These are phyloP conservation scores for Eueides isabella DNA, from an alignment of 1,140 invertebrate species.

Conservation along the genomic window DNA sequence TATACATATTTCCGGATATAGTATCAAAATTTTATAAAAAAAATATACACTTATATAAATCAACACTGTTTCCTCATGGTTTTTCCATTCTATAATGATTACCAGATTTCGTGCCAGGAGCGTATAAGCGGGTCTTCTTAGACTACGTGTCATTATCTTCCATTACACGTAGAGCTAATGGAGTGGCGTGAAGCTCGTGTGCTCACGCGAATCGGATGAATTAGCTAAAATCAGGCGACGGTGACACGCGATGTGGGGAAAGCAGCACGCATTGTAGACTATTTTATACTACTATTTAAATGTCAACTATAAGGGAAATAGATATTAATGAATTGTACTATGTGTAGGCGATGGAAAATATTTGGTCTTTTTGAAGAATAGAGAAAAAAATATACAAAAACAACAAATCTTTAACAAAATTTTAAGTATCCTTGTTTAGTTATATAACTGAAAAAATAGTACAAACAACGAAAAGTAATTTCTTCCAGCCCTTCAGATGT, in stretches of 20 bases:
- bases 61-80: background rate
- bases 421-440: too few relatives aligned
- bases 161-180: conserved; percentile 28
- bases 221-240: conserved; percentile 36
- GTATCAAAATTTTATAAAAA: too few relatives aligned
- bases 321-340: background rate
- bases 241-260: conserved; percentile 37
- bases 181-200: conserved; percentile 33
- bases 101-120: conserved; percentile 25
- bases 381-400: background rate
- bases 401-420: too few relatives aligned
- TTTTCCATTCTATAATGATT: conserved; percentile 13
- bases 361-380: background rate
- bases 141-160: conserved; percentile 35
- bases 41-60: background rate
- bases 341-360: background rate
- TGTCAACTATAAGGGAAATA: background rate
- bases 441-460: background rate
- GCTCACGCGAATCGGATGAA: conserved; percentile 33
- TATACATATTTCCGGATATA: too few relatives aligned
- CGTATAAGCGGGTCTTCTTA: conserved; percentile 17
- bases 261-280: conserved; percentile 30
- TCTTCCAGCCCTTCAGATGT: background rate
- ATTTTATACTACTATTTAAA: background rate
- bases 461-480: background rate